Conservation (phyloP, 53 echinoderm and acorn worm species). For the Holothuria leucospilota region DNA sequence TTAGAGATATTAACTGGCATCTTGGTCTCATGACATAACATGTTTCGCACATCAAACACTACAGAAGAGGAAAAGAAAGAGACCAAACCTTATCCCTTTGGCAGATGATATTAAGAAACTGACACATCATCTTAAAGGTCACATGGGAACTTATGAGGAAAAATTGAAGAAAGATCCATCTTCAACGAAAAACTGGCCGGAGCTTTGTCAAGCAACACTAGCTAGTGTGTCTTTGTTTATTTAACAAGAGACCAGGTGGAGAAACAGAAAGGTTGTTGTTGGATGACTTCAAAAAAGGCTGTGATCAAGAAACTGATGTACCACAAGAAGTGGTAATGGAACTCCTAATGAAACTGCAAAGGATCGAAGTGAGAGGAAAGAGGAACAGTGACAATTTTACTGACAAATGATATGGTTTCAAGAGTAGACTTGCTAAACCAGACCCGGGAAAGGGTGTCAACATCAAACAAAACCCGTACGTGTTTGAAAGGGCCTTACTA, state of each 20-base stretch:
- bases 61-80: too few species aligned
- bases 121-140: constrained; percentile 22
- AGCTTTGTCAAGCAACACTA: constrained; percentile 61
- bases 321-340: constrained; percentile 56
- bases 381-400: constrained; percentile 65
- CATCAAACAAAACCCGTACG: constrained; percentile 57
- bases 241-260: constrained; percentile 66
- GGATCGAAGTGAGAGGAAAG: too few species aligned
- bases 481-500: too few species aligned
- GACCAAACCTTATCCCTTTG: too few species aligned
- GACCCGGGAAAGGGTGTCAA: constrained; percentile 23
- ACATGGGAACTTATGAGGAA: neutral
- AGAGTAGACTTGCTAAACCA: constrained; percentile 51
- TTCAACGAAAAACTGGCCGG: constrained; percentile 44
- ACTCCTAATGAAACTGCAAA: constrained; percentile 50
- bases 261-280: constrained; percentile 52
- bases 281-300: constrained; percentile 27
- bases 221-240: constrained; percentile 60
- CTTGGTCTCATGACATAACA: too few species aligned
- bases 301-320: neutral
- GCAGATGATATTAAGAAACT: too few species aligned
- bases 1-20: too few species aligned
- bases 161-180: constrained; percentile 21
- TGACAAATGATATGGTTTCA: constrained; percentile 56
- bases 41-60: too few species aligned